Conservation (phyloP, 1,140 invertebrate genomes). For the Scaptodrosophila lebanonensis region DNA sequence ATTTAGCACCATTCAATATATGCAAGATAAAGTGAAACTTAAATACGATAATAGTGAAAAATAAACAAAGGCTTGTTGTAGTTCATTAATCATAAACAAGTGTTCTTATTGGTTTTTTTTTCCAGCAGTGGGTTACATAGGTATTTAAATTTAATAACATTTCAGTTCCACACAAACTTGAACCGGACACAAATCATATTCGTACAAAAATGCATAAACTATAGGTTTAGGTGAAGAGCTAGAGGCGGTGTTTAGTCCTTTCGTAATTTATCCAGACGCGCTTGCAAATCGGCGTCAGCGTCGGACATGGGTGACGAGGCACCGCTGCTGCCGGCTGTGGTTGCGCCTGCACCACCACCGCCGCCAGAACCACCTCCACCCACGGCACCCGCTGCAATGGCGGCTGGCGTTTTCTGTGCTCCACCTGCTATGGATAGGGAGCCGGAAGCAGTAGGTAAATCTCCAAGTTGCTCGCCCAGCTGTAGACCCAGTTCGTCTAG, state of each 20-base stretch:
- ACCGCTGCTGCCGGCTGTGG: conserved; percentile 78
- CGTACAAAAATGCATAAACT: conserved; percentile 23
- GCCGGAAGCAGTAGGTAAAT: conserved; percentile 82
- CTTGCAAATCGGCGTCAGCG: conserved; percentile 96
- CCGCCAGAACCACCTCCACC: conserved; percentile 78
- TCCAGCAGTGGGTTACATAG: conserved; percentile 4
- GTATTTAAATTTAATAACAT: conserved; percentile 44
- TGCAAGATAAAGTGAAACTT: too few species aligned
- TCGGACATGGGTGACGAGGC: conserved; percentile 83
- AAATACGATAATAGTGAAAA: too few species aligned
- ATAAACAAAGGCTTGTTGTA: not conserved
- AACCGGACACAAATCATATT: not conserved
- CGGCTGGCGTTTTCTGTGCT: conserved; percentile 78
- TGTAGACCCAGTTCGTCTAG: conserved; percentile 98
- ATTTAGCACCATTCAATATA: too few species aligned
- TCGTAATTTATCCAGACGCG: conserved; percentile 93
- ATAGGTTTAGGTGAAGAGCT: conserved; percentile 17
- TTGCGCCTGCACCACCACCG: conserved; percentile 78
- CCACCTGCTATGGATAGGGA: conserved; percentile 69
- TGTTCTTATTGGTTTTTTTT: not conserved
- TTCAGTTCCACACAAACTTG: conserved; percentile 17
- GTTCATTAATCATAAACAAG: not conserved
- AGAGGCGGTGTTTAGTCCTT: conserved; percentile 83
- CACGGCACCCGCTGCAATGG: conserved; percentile 78
- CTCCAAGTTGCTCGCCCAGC: conserved; percentile 91